These are phyloP conservation scores for Syndactyla subalaris DNA, from an alignment of 2,797 vertebrate species.

Conservation along the genomic window DNA sequence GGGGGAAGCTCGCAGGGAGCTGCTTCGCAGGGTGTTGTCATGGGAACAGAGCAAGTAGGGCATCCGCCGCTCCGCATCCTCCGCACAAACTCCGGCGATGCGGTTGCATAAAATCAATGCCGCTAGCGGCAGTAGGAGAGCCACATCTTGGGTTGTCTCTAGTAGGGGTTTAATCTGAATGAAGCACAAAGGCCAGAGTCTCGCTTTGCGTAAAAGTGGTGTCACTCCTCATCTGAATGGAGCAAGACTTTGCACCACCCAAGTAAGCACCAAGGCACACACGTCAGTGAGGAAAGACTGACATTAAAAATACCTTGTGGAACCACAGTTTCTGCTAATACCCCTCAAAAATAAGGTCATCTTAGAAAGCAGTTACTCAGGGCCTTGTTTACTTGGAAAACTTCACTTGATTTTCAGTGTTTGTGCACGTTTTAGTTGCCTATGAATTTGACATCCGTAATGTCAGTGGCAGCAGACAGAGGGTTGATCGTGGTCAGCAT, in stretches of 20 bases:
- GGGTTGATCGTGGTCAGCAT: background rate
- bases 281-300: background rate
- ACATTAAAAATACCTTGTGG: background rate
- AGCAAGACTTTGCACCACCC: accelerated
- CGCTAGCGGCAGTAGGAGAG: background rate
- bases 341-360: background rate
- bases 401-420: background rate
- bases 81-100: background rate
- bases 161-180: background rate
- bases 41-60: slow-evolving; percentile 67
- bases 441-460: background rate
- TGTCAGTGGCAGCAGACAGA: background rate
- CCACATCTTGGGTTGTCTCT: background rate
- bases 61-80: background rate
- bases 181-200: background rate
- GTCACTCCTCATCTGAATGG: background rate
- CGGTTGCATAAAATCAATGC: background rate
- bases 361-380: background rate
- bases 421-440: background rate
- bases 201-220: background rate
- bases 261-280: background rate
- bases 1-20: background rate
- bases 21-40: slow-evolving; percentile 50
- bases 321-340: background rate
- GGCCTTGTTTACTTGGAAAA: background rate